phyloP scores from a whole-genome alignment of 2,888 invertebrate species.

The Steinernema hermaphroditum region DNA sequence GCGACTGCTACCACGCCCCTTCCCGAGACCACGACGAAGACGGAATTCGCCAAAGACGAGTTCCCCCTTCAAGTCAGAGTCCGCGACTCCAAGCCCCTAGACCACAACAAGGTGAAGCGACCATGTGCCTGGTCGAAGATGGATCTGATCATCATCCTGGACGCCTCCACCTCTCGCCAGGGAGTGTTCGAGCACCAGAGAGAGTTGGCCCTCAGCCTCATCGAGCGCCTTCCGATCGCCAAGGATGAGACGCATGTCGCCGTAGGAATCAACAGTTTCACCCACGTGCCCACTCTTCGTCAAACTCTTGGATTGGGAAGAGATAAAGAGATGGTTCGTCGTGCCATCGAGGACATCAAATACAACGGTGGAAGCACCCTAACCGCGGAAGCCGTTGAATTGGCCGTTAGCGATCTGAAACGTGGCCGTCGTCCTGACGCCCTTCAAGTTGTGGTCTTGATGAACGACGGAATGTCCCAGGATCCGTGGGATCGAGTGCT shows the following conservation, averaged over 20 bases:
- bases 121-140: conserved; percentile 43
- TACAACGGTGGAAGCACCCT: conserved; percentile 59
- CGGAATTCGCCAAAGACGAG: conserved; percentile 37
- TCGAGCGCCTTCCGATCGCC: conserved; percentile 56
- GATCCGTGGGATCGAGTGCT: conserved; percentile 54
- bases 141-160: conserved; percentile 56
- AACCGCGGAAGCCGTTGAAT: conserved; percentile 56
- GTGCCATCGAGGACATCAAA: conserved; percentile 51
- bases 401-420: conserved; percentile 52
- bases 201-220: conserved; percentile 54
- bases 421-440: conserved; percentile 50
- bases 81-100: conserved; percentile 13
- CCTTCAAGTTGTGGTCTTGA: conserved; percentile 53
- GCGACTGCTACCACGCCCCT: conserved; percentile 2
- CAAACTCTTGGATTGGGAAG: conserved; percentile 50
- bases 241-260: conserved; percentile 45
- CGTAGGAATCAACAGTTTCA: conserved; percentile 57
- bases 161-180: conserved; percentile 57
- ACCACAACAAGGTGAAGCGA: conserved; percentile 19
- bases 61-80: neutral
- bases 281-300: conserved; percentile 45
- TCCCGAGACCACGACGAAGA: neutral
- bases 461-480: conserved; percentile 61
- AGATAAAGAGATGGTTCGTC: conserved; percentile 53
- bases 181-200: conserved; percentile 60